These are phyloP conservation scores for Cancer borealis DNA, from an alignment of 2,888 invertebrate genomes.

Conservation along the genomic window DNA sequence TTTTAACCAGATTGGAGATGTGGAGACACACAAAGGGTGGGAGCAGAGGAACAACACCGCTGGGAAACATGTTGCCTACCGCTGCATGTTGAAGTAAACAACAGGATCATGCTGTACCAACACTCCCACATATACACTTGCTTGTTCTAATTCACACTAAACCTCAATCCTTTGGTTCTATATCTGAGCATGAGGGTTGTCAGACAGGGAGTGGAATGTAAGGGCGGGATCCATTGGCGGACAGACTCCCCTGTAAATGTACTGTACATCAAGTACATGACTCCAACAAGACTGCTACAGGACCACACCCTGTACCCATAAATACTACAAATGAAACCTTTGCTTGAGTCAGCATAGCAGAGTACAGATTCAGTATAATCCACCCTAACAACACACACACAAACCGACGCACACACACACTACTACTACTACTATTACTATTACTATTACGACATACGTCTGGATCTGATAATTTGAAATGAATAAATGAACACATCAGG, in stretches of 20 bases:
- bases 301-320: too few relatives aligned
- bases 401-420: neutral
- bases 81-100: neutral
- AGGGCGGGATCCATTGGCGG: neutral
- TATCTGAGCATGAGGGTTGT: conserved; percentile 5
- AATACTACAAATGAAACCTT: neutral
- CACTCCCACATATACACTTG: neutral
- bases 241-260: neutral
- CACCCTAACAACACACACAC: too few relatives aligned
- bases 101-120: neutral
- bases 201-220: neutral
- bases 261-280: neutral
- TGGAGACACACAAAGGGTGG: neutral
- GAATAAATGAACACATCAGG: too few relatives aligned
- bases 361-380: too few relatives aligned
- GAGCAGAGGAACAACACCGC: neutral
- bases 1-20: neutral
- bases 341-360: too few relatives aligned
- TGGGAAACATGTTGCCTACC: neutral
- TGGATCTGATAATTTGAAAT: too few relatives aligned
- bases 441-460: neutral
- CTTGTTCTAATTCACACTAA: conserved; percentile 1
- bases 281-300: too few relatives aligned
- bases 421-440: too few relatives aligned
- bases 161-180: neutral